These are phyloP conservation scores for Atta cephalotes DNA, from an alignment of 1,140 invertebrate genomes.

Conservation along the genomic window DNA sequence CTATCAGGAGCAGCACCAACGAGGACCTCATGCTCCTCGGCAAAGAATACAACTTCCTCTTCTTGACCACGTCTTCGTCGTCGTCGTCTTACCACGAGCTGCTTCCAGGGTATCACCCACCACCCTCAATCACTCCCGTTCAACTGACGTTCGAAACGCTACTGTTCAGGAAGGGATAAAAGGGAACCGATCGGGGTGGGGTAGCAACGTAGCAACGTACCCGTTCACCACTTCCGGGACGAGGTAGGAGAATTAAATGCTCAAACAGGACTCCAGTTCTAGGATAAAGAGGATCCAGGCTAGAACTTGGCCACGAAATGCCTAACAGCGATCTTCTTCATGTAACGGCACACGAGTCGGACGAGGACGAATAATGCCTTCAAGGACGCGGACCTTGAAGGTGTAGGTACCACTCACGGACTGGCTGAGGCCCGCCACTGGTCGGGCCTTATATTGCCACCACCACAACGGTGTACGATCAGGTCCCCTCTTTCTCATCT, in stretches of 20 bases:
- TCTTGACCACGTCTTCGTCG: slow-evolving; percentile 32
- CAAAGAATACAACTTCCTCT: slow-evolving; percentile 22
- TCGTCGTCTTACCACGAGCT: slow-evolving; percentile 24
- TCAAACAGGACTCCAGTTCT: not conserved
- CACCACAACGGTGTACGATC: slow-evolving; percentile 77
- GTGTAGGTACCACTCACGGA: slow-evolving; percentile 83
- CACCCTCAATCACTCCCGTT: slow-evolving; percentile 46
- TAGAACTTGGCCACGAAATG: slow-evolving; percentile 43
- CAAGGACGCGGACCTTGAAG: slow-evolving; percentile 82
- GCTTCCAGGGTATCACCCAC: slow-evolving; percentile 26
- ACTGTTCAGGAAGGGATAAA: slow-evolving; percentile 11
- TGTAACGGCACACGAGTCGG: slow-evolving; percentile 12
- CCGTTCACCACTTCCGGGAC: not conserved
- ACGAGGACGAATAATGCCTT: slow-evolving; percentile 35
- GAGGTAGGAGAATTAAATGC: not conserved
- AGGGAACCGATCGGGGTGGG: not conserved
- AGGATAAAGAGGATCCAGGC: not conserved
- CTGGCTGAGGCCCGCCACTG: slow-evolving; percentile 83
- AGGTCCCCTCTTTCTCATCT: slow-evolving; percentile 75
- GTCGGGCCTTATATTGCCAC: slow-evolving; percentile 85
- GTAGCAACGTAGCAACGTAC: not conserved
- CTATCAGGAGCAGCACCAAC: slow-evolving; percentile 79
- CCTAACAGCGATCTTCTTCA: slow-evolving; percentile 11
- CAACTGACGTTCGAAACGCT: slow-evolving; percentile 42
- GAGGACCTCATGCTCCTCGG: slow-evolving; percentile 79